Base-by-base conservation (phyloP, 2,888 invertebrate species). In the Corbicula japonica region DNA sequence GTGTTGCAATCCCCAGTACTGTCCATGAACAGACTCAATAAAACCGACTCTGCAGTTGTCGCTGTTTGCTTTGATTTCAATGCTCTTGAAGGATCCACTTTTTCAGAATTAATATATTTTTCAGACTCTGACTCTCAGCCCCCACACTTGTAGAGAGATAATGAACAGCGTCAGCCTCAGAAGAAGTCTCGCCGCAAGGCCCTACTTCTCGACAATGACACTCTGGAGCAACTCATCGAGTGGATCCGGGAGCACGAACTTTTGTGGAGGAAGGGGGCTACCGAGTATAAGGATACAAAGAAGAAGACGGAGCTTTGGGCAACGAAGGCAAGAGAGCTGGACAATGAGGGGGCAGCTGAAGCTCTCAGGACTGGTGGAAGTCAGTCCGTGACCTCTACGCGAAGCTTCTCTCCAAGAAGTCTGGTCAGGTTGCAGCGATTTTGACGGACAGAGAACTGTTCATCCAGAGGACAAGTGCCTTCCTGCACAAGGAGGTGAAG, bases 201-300 rank as follows among this genome's bases (percentile, higher is more conserved):
- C 66, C 66, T 66, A 6, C 23, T 66, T 30, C 66, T 66, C 32
- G 52, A 66, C 66, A 52, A 66, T 50, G 66, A 66, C 35, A 50
- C 35, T 66, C 66, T 30, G 50, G 66, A 66, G 66, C 66, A 66
- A 66, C 66, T 66, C 66, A 68, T 68, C 56, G 68, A 68, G 68
- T 68, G 68, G 68, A 28, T 68, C 41, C 68, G 68, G 56, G 56
- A 56, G 56, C 68, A 68, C 56, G 68, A 68, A 56, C 54, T 68
- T 68, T 63, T 48, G 63, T 63, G 63, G 63, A 46, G 56, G 56
- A 68, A 54, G 41, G 68, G 56, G 54, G 46, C 41, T 48, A 44
- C 44, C 21, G 68, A 41, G 28, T 35, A 54, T 44, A 52, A 68
- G n/a, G 50, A 68, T 52, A 68, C 50, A 35, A 68, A 68, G 56